Percentiles rank a stretch among this genome's conserved stretches.
Conservation (phyloP, 2,797 vertebrate genomes). For the Clarias platycephalus region DNA sequence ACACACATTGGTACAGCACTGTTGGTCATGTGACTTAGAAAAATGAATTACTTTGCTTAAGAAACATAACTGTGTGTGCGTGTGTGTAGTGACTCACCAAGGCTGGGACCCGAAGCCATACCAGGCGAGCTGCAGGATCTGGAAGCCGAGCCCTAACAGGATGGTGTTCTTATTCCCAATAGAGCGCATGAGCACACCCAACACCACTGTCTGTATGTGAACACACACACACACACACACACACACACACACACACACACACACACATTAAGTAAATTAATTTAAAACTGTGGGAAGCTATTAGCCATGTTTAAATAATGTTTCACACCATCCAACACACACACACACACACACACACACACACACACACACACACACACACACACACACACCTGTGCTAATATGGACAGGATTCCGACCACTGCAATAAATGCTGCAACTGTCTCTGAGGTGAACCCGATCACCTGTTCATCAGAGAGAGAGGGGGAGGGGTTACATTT, state of each 20-base stretch:
- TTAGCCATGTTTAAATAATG: not conserved
- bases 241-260: conserved; percentile 26
- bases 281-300: not conserved
- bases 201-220: conserved; percentile 81
- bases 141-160: conserved; percentile 88
- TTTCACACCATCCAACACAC: not conserved
- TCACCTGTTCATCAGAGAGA: conserved; percentile 73
- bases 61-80: not conserved
- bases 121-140: conserved; percentile 93
- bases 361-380: conserved; percentile 27
- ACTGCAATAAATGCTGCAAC: conserved; percentile 92
- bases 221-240: conserved; percentile 22
- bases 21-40: not conserved
- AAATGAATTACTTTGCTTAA: not conserved
- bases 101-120: conserved; percentile 92
- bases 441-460: conserved; percentile 85
- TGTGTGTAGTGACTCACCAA: conserved; percentile 77
- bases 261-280: not conserved
- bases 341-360: not conserved
- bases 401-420: conserved; percentile 88
- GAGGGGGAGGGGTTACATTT: not conserved
- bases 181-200: conserved; percentile 90
- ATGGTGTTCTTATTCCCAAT: conserved; percentile 95
- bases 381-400: conserved; percentile 75
- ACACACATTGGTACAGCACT: not conserved